Percentiles rank a stretch among this genome's conserved stretches.
These are phyloP conservation scores for Drosophila lutescens DNA, from an alignment of 2,888 invertebrate species.

Conservation along the genomic window DNA sequence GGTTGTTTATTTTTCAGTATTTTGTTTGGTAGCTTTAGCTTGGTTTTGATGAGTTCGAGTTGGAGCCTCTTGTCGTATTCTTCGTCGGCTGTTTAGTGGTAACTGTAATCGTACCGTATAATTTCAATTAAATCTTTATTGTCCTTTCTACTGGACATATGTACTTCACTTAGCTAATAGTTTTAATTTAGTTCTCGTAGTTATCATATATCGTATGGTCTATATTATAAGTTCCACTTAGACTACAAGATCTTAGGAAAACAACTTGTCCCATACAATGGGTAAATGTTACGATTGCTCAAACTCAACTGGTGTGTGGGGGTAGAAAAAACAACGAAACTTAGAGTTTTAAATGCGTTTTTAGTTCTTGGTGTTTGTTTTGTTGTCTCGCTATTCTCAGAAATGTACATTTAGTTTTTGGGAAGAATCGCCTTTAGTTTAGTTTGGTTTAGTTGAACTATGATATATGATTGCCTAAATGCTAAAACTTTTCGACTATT, in stretches of 20 bases:
- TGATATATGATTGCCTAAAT: constrained; percentile 79
- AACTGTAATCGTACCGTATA: constrained; percentile 50
- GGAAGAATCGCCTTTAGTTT: constrained; percentile 39
- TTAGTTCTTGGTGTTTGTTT: constrained; percentile 51
- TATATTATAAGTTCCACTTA: constrained; percentile 48
- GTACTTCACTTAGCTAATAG: constrained; percentile 62
- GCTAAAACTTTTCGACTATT: constrained; percentile 70
- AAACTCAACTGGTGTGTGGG: constrained; percentile 54
- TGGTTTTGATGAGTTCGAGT: constrained; percentile 38
- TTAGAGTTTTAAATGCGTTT: constrained; percentile 72
- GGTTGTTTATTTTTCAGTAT: constrained; percentile 39
- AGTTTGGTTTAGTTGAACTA: constrained; percentile 67
- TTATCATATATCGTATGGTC: constrained; percentile 28
- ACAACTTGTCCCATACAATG: constrained; percentile 52
- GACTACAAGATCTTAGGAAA: constrained; percentile 68
- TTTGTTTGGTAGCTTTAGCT: constrained; percentile 53
- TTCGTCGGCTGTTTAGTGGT: constrained; percentile 21
- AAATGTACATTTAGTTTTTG: constrained; percentile 61
- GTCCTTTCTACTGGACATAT: constrained; percentile 79
- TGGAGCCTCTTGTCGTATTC: constrained; percentile 17
- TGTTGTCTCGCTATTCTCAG: constrained; percentile 34
- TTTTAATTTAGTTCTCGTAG: constrained; percentile 41
- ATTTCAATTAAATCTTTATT: constrained; percentile 73
- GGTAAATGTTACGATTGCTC: constrained; percentile 32
- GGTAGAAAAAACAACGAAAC: constrained; percentile 58